Percentiles rank a stretch among this genome's conserved stretches.
These are phyloP conservation scores for Genyomyrus donnyi DNA, from an alignment of 2,113 vertebrate species.

Conservation along the genomic window DNA sequence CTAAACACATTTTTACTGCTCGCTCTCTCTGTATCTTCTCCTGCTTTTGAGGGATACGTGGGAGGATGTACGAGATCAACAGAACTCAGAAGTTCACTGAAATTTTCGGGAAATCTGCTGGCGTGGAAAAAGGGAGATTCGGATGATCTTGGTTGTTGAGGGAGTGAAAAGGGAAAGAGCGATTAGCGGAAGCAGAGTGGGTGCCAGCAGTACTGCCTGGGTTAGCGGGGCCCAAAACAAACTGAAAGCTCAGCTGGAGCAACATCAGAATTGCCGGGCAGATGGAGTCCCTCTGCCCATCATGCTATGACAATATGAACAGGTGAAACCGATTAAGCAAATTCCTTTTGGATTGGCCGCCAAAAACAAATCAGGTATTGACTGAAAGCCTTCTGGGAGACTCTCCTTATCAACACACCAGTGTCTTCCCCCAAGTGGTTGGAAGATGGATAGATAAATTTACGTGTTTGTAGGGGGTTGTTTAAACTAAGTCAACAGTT, in stretches of 20 bases:
- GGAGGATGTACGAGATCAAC: neutral
- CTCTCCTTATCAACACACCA: neutral
- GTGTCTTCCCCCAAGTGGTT: neutral
- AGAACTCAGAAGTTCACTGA: neutral
- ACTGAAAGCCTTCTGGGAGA: neutral
- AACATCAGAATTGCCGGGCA: neutral
- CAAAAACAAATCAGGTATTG: neutral
- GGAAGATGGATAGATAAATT: neutral
- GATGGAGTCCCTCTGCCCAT: neutral
- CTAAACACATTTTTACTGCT: neutral
- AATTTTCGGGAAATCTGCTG: neutral
- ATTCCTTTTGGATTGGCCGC: neutral
- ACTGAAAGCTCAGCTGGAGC: neutral
- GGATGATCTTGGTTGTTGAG: neutral
- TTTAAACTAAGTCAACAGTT: neutral
- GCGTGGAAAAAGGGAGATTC: neutral
- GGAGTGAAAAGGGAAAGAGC: neutral
- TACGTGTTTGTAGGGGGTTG: neutral
- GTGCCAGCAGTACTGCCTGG: neutral
- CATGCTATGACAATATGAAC: neutral
- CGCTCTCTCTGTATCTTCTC: neutral
- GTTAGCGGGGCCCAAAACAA: neutral
- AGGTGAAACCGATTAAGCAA: neutral
- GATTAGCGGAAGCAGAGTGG: neutral
- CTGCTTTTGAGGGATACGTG: neutral